phyloP scores from a whole-genome alignment of 2,797 vertebrate species.

The Vipera ursinii region DNA sequence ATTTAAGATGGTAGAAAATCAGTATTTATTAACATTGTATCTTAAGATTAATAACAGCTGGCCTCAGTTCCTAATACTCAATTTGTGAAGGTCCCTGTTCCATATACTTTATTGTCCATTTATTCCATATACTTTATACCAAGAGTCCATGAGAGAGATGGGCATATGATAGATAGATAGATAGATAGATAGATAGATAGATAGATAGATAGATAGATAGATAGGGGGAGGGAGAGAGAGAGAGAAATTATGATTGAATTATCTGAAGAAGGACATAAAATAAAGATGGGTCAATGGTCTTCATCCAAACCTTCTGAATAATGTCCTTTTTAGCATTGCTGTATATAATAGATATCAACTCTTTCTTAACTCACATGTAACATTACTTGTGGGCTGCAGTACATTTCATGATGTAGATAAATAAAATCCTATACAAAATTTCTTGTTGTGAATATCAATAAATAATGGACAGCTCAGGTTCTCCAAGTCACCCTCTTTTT shows the following conservation, averaged over 20 bases:
- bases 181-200: no score
- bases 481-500: background rate
- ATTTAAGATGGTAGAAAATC: background rate
- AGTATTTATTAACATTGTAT: background rate
- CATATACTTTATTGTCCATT: background rate
- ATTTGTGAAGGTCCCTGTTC: background rate
- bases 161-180: background rate
- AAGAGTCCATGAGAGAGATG: background rate
- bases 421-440: background rate
- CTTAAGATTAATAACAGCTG: background rate
- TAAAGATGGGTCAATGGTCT: no score
- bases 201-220: no score
- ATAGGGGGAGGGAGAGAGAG: no score
- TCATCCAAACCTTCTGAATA: no score
- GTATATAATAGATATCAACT: no score
- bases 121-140: background rate
- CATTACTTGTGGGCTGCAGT: background rate
- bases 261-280: no score
- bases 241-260: no score
- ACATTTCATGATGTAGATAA: background rate
- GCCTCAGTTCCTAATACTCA: background rate
- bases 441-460: background rate
- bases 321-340: no score
- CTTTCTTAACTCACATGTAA: background rate
- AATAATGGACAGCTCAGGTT: background rate